Evolutionary conservation across 2,888 invertebrate species (phyloP).

Genomic region (Brachypalpus laphriformis): DNA sequence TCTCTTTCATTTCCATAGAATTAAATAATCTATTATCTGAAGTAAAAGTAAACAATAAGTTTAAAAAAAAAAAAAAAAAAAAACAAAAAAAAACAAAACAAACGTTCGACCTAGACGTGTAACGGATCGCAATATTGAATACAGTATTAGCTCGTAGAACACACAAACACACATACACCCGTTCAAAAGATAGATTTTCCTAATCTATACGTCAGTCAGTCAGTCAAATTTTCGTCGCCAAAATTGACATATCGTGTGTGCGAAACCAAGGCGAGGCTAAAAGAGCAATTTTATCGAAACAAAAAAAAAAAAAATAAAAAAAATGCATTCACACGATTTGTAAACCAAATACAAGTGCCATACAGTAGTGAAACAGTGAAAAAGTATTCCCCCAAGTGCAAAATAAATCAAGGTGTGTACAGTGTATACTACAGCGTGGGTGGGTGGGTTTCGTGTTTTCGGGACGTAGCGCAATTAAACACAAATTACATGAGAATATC

Average conservation of each 20-base stretch:
- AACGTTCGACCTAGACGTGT: neutral
- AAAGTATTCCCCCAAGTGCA: conserved; percentile 60
- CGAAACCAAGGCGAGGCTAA: conserved; percentile 30
- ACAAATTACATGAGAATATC: conserved; percentile 19
- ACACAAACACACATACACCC: too few species aligned
- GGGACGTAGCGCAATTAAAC: conserved; percentile 31
- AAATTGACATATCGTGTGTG: conserved; percentile 46
- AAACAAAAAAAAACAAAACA: neutral
- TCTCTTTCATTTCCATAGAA: conserved; percentile 31
- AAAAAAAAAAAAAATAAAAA: conserved; percentile 37
- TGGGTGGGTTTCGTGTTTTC: conserved; percentile 54
- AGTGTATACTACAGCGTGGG: conserved; percentile 47
- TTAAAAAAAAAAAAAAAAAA: neutral
- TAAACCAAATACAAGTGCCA: conserved; percentile 62
- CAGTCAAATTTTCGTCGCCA: conserved; percentile 51
- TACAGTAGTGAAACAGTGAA: conserved; percentile 65
- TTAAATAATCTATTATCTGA: conserved; percentile 27
- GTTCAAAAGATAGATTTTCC: conserved; percentile 31
- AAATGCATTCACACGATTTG: conserved; percentile 54
- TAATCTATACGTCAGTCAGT: conserved; percentile 44
- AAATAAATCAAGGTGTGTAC: conserved; percentile 69
- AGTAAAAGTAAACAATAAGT: conserved; percentile 7
- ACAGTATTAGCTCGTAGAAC: neutral
- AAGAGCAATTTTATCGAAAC: conserved; percentile 44
- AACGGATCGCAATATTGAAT: conserved; percentile 20